Conservation (phyloP, 2,888 invertebrate genomes). For the Polydrusus tereticollis region DNA sequence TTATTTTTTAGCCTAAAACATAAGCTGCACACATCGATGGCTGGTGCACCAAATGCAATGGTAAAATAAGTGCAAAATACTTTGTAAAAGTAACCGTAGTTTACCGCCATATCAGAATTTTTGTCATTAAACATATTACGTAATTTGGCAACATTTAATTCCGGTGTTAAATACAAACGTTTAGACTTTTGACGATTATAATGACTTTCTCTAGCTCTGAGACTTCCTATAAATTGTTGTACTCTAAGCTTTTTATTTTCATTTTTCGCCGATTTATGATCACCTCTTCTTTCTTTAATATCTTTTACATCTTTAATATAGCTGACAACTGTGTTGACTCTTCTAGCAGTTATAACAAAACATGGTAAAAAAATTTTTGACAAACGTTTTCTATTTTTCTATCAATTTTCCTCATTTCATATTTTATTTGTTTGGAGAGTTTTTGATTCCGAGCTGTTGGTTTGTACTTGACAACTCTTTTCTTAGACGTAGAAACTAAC, state of each 20-base stretch:
- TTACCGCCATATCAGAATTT: neutral
- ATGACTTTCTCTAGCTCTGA: neutral
- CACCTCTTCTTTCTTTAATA: neutral
- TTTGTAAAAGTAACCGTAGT: neutral
- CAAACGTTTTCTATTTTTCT: neutral
- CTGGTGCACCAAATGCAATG: neutral
- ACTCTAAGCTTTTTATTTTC: neutral
- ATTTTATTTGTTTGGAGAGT: neutral
- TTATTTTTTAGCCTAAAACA: neutral
- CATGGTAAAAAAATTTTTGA: neutral
- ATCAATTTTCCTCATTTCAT: neutral
- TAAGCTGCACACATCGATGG: neutral
- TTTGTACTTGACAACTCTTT: neutral
- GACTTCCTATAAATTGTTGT: neutral
- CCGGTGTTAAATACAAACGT: neutral
- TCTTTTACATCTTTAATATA: neutral
- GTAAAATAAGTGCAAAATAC: neutral
- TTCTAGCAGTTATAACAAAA: neutral
- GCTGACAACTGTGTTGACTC: neutral
- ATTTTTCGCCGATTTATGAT: neutral
- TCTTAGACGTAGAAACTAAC: neutral
- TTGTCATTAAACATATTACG: neutral
- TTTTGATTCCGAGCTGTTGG: neutral
- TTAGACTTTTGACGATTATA: neutral
- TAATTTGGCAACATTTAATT: neutral